Base-by-base conservation (phyloP, 2,888 invertebrate species). In the Parochlus steinenii region DNA sequence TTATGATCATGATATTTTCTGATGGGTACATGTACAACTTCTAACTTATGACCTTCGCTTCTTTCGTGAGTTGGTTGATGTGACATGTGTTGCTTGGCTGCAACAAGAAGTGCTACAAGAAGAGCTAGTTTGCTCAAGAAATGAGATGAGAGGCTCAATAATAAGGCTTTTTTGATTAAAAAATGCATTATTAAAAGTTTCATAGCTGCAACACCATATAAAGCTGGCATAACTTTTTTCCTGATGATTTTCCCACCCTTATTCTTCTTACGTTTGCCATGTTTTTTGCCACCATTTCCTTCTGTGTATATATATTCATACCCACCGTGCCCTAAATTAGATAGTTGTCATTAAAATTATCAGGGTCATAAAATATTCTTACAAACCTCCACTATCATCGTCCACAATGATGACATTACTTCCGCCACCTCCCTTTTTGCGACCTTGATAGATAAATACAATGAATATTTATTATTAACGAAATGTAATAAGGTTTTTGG, bases 181-280 rank as follows among this genome's bases (percentile, higher is more conserved):
- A 77, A 55, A 0, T 79, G 78, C 31, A 79, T 55, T 6, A 80
- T 46, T 3, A 81, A 53, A 22, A 72, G 63, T 50, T 77, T 77
- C 2, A 75, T 69, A 32, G 75, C 59, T 12, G 77, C 47, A 16
- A 74, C 56, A 0, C 73, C 76, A 14, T 76, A 45, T 12, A 79
- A 51, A 40, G 78, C 33, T 0, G 76, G 73, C 42, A 72, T 51
- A 37, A 76, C 50, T 43, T 64, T 64, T 46, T 69, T 71, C 42
- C 63, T 62, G 4, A 65, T 50, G 47, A 65, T 65, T 30, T 54
- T 54, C 29, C 53, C 53, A 37, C 52, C 56, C 36, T 52, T 55
- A n/a, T 50, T 39, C 8, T 40, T 29, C 6, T 31, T 37, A 15
- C 19, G 30, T 18, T 33, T 32, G 12, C 28, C 12, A 23, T 32